Evolutionary conservation across 1,140 invertebrate species (phyloP), one percentile per base, ranked within the genome.

Genomic region (Contarinia nasturtii): DNA sequence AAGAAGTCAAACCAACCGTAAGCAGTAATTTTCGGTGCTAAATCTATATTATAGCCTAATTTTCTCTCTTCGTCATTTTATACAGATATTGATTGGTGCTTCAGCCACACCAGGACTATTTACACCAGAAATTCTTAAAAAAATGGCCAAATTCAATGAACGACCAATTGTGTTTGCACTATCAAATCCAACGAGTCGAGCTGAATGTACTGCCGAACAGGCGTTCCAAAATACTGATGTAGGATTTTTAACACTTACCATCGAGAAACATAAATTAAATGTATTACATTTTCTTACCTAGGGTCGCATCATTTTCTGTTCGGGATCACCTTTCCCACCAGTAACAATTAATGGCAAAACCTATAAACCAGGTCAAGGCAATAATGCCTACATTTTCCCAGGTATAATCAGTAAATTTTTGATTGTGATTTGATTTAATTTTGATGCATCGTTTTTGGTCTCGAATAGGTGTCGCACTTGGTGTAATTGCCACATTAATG

Each of bases 371-470:
- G 92, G 92, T 1, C 92, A 96, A 66, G 90, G 91, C 43, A 96
- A 96, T 66, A 96, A 96, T 62, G 86, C 92, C 0, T 96, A 96
- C 65, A 94, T 96, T 50, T 96, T 96, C 68, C 92, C 92, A 1
- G 89, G 27, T 27, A 27, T 5, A 88, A 3, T 40, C 14, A 40
- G 7, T 7, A 14, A 15, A 15, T 40, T 15, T 40, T 12, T 7
- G 7, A 40, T 40, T 3, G 3, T 4, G 3, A 15, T 40, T 40
- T 40, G 14, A 4, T 14, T 5, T 7, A 18, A 40, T 40, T 40
- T 27, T 27, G 3, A 27, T 27, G 3, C 10, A 27, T 27, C 27
- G 10, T 27, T 27, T 27, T n/a, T n/a, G n/a, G n/a, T n/a, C n/a
- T n/a, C n/a, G n/a, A 10, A 27, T 10, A 27, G 61, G 61, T 40